Percentiles rank a stretch among this genome's conserved stretches.
phyloP scores from a whole-genome alignment of 2,113 vertebrate species.

The Phaethornis superciliosus region DNA sequence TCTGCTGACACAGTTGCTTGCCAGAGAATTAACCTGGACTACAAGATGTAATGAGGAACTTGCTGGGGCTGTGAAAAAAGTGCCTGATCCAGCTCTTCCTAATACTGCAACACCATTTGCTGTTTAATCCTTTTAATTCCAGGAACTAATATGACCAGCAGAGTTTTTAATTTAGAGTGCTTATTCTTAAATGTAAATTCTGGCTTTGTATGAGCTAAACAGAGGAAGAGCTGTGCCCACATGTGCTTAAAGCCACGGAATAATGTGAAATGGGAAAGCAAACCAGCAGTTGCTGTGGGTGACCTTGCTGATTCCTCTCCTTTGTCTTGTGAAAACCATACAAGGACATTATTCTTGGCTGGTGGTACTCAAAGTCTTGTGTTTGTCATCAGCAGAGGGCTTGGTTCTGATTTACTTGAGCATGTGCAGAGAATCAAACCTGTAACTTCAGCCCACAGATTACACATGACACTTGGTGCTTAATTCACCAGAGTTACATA shows the following conservation, averaged over 20 bases:
- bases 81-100: neutral
- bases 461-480: neutral
- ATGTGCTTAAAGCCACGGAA: neutral
- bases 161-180: neutral
- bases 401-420: too few species aligned
- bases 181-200: neutral
- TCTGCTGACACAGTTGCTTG: neutral
- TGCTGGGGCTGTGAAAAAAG: neutral
- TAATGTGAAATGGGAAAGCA: neutral
- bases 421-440: neutral
- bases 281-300: neutral
- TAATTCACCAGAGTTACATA: neutral
- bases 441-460: accelerated
- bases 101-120: neutral
- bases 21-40: neutral
- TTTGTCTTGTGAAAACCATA: neutral
- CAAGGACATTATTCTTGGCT: neutral
- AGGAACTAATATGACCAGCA: neutral
- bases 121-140: neutral
- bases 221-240: neutral
- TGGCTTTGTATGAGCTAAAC: neutral
- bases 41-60: neutral
- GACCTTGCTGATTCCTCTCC: neutral
- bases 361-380: neutral
- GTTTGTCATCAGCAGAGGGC: neutral